Evolutionary conservation across 2,888 invertebrate genomes (phyloP).

Genomic region (Crematogaster levior): DNA sequence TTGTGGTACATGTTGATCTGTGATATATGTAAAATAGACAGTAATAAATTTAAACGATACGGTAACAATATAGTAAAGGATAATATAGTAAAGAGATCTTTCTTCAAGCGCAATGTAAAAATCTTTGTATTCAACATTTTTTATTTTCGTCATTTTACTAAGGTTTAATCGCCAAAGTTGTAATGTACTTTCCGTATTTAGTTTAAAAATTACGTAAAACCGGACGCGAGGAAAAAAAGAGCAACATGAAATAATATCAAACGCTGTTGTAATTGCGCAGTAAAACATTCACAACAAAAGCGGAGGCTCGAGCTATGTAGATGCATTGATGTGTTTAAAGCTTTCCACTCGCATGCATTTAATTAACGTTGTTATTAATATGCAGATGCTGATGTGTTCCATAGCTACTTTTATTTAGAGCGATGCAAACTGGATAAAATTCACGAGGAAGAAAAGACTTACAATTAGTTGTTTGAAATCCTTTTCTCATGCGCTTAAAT

Average conservation of each 20-base stretch:
- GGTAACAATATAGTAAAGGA: background rate
- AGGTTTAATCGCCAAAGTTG: background rate
- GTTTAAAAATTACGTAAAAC: background rate
- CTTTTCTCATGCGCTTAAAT: background rate
- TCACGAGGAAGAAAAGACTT: background rate
- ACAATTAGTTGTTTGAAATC: background rate
- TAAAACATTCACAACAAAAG: conserved; percentile 28
- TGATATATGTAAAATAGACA: background rate
- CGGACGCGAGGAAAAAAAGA: conserved; percentile 37
- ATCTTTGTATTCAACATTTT: background rate
- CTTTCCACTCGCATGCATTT: conserved; percentile 56
- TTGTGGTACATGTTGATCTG: background rate
- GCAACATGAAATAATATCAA: conserved; percentile 38
- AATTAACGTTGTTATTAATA: conserved; percentile 58
- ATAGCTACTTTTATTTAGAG: background rate
- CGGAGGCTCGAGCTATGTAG: conserved; percentile 37
- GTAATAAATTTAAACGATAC: background rate
- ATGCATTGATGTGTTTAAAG: conserved; percentile 61
- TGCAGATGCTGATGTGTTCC: conserved; percentile 12
- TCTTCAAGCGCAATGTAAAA: background rate
- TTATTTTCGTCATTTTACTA: background rate
- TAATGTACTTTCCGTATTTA: background rate
- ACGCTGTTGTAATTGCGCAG: conserved; percentile 48
- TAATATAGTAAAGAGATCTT: background rate
- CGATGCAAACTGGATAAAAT: background rate